A percentile compares a stretch with the other conserved stretches of the same genome.
Conservation (phyloP, 2,797 vertebrate genomes). For the Pseudocheirus occidentalis region DNA sequence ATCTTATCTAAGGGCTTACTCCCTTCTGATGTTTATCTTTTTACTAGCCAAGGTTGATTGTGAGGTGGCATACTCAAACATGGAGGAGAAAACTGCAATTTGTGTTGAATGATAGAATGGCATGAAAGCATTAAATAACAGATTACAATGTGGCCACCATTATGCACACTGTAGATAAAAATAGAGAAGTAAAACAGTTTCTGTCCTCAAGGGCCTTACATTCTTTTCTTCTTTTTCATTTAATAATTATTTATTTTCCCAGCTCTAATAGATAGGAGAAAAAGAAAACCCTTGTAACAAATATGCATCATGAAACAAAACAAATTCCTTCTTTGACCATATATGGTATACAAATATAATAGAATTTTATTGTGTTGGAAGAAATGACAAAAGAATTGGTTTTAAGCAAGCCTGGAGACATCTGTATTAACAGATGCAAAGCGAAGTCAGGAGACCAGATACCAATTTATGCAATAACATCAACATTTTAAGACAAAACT, state of each 20-base stretch:
- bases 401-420: not conserved
- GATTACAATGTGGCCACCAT: not conserved
- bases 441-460: not conserved
- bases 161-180: not conserved
- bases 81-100: not conserved
- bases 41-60: not conserved
- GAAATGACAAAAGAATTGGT: not conserved
- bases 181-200: not conserved
- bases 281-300: not conserved
- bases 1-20: not conserved
- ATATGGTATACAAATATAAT: not conserved
- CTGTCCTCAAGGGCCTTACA: not conserved
- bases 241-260: not conserved
- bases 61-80: not conserved
- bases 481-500: not conserved
- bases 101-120: not conserved
- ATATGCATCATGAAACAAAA: not conserved
- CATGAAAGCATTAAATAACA: not conserved
- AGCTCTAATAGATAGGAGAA: not conserved
- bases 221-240: not conserved
- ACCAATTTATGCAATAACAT: not conserved
- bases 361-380: not conserved
- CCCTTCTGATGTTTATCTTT: not conserved
- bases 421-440: not conserved
- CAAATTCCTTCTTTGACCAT: not conserved